Percentiles rank a stretch among this genome's conserved stretches.
These are phyloP conservation scores for Agonopterix subpropinquella DNA, from an alignment of 2,888 invertebrate species.

Conservation along the genomic window DNA sequence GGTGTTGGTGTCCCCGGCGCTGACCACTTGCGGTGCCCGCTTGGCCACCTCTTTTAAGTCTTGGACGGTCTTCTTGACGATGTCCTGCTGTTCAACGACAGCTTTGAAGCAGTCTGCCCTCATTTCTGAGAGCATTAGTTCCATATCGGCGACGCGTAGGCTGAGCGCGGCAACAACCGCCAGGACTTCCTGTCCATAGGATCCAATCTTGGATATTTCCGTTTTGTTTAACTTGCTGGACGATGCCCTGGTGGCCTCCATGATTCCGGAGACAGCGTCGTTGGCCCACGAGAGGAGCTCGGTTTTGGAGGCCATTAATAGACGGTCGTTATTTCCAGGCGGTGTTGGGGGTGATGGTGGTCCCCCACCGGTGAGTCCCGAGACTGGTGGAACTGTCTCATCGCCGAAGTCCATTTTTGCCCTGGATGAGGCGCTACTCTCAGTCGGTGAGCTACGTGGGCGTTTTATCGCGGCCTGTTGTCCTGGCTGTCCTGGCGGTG, in stretches of 20 bases:
- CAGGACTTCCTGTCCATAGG: background rate
- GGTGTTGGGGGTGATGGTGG: too few species aligned
- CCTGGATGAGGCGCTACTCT: too few species aligned
- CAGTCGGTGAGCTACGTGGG: too few species aligned
- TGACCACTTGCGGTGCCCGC: background rate
- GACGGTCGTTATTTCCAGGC: too few species aligned
- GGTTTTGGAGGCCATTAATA: too few species aligned
- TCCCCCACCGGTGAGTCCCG: background rate
- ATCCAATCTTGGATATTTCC: background rate
- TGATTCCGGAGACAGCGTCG: constrained; percentile 38
- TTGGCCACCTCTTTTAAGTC: background rate
- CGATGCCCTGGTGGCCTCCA: background rate
- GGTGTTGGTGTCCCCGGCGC: background rate
- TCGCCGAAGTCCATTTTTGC: too few species aligned
- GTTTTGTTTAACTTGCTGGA: background rate
- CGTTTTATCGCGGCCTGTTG: too few species aligned
- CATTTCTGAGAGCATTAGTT: background rate
- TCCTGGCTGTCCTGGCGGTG: too few species aligned
- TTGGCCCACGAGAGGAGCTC: constrained; percentile 16
- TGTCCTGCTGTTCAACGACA: too few species aligned
- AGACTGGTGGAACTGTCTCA: too few species aligned
- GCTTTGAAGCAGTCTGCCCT: background rate
- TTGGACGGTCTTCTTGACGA: background rate
- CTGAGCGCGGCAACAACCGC: background rate
- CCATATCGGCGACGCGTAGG: background rate